Base-by-base conservation (phyloP, 1,140 invertebrate species). In the Hypothenemus hampei region DNA sequence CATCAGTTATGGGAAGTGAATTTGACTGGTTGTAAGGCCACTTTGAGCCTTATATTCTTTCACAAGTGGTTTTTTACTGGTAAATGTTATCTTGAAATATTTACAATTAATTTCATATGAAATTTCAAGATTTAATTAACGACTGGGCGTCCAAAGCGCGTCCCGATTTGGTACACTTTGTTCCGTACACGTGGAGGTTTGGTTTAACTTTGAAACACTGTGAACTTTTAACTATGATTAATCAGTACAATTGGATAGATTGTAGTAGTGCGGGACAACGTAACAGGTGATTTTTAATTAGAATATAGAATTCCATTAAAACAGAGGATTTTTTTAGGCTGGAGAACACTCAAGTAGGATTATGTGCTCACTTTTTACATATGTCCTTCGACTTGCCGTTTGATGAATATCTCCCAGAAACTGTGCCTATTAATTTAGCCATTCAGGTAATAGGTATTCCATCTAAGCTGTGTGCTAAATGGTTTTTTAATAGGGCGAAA, bases 161-260 rank as follows among this genome's bases (percentile, higher is more conserved):
- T 4, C 91, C 94, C 1, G 97, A 99, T 74, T 81, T 98, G 39
- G 76, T 95, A 37, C 84, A 89, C 67, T 99, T 98, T 78, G 87
- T 98, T 19, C 97, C 97, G 10, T 99, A 97, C 70, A 97, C 93
- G 0, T 97, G 93, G 85, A 89, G 91, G 69, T 88, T 98, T 60
- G 89, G 84, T 59, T 75, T 99, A 31, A 77, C 91, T 0, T 74
- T 98, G 4, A 94, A 97, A 72, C 91, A 97, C 69, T 98, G 98
- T 76, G 95, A 99, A 74, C 75, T 98, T 2, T 81, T 98, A 0
- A 93, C 93, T 35, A 72, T 96, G 6, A 86, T 91, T 55, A 99
- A 98, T 76, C 92, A 98, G 69, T 93, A 93, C 70, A 99, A 99
- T 73, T 99, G 95, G 97, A 90, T 99, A 61, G 96, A 99, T 72